These are phyloP conservation scores for Pardalotus punctatus DNA, from an alignment of 2,113 vertebrate genomes.

Conservation along the genomic window DNA sequence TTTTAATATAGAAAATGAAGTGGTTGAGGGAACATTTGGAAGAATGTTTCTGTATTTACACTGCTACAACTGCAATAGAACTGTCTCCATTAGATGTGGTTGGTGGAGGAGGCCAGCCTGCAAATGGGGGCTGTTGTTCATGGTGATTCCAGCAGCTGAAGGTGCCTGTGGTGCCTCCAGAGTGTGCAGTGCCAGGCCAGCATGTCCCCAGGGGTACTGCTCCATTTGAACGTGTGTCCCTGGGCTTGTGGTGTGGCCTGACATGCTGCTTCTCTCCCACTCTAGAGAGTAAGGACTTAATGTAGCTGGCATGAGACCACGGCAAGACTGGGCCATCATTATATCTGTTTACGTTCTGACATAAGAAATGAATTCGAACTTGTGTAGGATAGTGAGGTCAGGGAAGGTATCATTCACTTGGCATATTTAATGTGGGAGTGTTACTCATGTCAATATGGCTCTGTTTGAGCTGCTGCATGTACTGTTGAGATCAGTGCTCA, in stretches of 20 bases:
- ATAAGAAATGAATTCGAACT: neutral
- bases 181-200: fast-evolving
- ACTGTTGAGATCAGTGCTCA: neutral
- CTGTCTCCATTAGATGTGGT: fast-evolving
- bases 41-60: neutral
- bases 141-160: neutral
- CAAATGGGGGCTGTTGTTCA: neutral
- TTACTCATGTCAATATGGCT: neutral
- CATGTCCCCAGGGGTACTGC: fast-evolving
- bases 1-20: neutral
- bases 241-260: neutral
- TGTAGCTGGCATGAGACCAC: neutral
- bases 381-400: neutral
- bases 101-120: neutral
- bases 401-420: neutral
- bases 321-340: neutral
- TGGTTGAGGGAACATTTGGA: neutral
- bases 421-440: neutral
- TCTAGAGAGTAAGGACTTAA: neutral
- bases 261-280: neutral
- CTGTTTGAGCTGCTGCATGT: neutral
- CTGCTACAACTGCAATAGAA: neutral
- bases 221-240: fast-evolving
- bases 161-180: neutral
- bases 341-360: neutral